Conservation (phyloP, 2,888 invertebrate species). For the Pinctada fucata region DNA sequence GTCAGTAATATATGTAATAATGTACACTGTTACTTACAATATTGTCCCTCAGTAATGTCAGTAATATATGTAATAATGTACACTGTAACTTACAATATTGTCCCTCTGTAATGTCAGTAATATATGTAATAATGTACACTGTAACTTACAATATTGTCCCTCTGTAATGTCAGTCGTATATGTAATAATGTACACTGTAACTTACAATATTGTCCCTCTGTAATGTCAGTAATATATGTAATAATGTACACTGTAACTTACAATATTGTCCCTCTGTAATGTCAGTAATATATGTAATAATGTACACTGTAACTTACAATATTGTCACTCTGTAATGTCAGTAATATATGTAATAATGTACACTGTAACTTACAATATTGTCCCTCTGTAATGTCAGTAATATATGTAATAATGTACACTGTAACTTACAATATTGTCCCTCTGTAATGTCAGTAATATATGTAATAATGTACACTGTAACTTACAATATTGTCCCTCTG, state of each 20-base stretch:
- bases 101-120: conserved; percentile 55
- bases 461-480: no score
- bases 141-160: not conserved
- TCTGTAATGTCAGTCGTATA: conserved; percentile 56
- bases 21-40: not conserved
- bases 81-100: not conserved
- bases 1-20: conserved; percentile 53
- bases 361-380: not conserved
- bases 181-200: no score
- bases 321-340: conserved; percentile 51
- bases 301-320: not conserved
- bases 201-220: conserved; percentile 30
- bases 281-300: conserved; percentile 53
- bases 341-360: conserved; percentile 41
- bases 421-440: not conserved
- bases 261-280: conserved; percentile 41
- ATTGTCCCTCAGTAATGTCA: conserved; percentile 51
- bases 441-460: conserved; percentile 58
- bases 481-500: conserved; percentile 30
- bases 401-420: conserved; percentile 24
- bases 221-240: conserved; percentile 58
- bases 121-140: conserved; percentile 24
- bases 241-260: no score
- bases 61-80: conserved; percentile 41
- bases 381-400: conserved; percentile 55